phyloP scores from a whole-genome alignment of 2,888 invertebrate species.

The Agelastica alni region DNA sequence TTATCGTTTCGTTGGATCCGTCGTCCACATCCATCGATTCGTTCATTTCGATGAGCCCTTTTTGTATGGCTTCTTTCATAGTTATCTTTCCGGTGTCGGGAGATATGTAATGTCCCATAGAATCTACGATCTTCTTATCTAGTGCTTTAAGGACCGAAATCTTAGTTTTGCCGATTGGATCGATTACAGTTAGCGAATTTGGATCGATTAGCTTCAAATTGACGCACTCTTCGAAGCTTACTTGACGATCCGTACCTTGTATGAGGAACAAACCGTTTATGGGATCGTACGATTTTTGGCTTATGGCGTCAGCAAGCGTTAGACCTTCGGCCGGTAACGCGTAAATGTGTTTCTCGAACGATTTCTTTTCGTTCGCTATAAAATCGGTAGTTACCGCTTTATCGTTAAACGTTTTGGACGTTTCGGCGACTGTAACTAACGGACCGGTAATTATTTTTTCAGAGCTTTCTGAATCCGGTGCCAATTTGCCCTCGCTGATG shows the following conservation, averaged over 20 bases:
- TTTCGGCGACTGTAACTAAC: constrained; percentile 35
- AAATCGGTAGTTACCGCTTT: constrained; percentile 57
- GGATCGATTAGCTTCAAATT: constrained; percentile 84
- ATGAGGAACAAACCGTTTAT: constrained; percentile 82
- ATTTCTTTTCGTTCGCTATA: constrained; percentile 54
- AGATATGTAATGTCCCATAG: constrained; percentile 73
- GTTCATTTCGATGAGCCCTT: constrained; percentile 67
- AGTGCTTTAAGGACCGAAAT: constrained; percentile 73
- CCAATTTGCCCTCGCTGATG: constrained; percentile 71
- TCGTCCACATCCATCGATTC: constrained; percentile 59
- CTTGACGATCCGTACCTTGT: constrained; percentile 81
- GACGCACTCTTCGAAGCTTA: constrained; percentile 86
- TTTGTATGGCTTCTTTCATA: constrained; percentile 75
- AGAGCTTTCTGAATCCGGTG: constrained; percentile 60
- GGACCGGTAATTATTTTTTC: constrained; percentile 43
- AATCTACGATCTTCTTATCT: constrained; percentile 77
- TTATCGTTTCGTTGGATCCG: constrained; percentile 62
- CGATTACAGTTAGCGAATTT: constrained; percentile 79
- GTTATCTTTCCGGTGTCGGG: constrained; percentile 64
- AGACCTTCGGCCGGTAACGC: constrained; percentile 85
- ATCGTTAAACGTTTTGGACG: constrained; percentile 5
- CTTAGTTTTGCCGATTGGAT: constrained; percentile 73
- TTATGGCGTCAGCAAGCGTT: constrained; percentile 81
- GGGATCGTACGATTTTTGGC: constrained; percentile 81
- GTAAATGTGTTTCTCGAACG: constrained; percentile 69